Percentiles rank a stretch among this genome's conserved stretches.
These are phyloP conservation scores for Grammomys dolichurus DNA, from an alignment of 2,113 vertebrate genomes.

Conservation along the genomic window DNA sequence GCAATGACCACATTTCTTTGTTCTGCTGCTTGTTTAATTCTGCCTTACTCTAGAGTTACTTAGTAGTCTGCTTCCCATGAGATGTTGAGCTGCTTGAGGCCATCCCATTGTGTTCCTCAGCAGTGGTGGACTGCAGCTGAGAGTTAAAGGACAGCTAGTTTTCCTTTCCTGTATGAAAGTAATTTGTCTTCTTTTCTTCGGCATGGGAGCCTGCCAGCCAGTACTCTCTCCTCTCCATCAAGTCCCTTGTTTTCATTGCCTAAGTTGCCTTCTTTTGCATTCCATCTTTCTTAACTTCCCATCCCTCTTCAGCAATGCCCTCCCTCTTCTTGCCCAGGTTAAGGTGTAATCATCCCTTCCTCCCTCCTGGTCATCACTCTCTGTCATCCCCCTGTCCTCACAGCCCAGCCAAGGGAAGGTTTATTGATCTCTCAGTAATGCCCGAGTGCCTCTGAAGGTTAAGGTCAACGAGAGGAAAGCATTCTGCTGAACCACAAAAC, in stretches of 20 bases:
- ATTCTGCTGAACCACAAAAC: constrained; percentile 81
- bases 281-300: not conserved
- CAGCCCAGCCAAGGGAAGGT: not conserved
- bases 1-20: not conserved
- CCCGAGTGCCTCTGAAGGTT: constrained; percentile 58
- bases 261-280: not conserved
- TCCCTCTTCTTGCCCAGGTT: not conserved
- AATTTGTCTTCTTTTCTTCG: not conserved
- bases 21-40: not conserved
- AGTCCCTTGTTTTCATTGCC: not conserved
- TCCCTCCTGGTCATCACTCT: constrained; percentile 57
- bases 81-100: not conserved
- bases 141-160: not conserved
- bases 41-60: not conserved
- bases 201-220: not conserved
- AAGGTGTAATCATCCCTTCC: not conserved
- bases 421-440: not conserved
- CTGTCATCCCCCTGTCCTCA: constrained; percentile 71
- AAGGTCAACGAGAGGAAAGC: constrained; percentile 80
- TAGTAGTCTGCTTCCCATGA: not conserved
- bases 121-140: no score
- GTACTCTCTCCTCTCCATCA: not conserved
- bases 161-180: not conserved
- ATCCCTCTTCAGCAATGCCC: accelerated
- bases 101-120: not conserved